Base-by-base conservation (phyloP, 2,888 invertebrate species). In the Zaprionus lineosus region DNA sequence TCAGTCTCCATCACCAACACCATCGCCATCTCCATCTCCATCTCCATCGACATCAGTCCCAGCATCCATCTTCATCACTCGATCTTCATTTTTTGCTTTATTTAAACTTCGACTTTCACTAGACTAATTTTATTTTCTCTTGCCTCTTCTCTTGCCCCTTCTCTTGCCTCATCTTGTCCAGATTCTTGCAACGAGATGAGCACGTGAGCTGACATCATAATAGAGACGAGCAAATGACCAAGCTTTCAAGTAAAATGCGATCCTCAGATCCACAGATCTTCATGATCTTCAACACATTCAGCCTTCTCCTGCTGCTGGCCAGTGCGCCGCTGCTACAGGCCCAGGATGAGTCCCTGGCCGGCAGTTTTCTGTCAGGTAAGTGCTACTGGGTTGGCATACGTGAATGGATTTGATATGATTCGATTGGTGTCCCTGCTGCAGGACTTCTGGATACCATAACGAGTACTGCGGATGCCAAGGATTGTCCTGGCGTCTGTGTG, bases 401-500 rank as follows among this genome's bases (percentile, higher is more conserved):
- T 9, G n/a, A 4, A 18, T 12, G 0, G 1, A n/a, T 9, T 29
- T 29, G n/a, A 9, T 4, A 29, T 29, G 3, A 9, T 29, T 29
- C 2, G 8, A 28, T 2, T 28, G 28, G 1, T n/a, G 9, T 2
- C 2, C 4, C 9, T 2, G 14, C 60, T 60, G 4, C 3, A 96
- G 96, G 96, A 78, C 92, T 97, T 3, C 90, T 97, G 84, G 96
- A 96, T 85, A 94, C 96, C 18, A 93, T 97, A 86, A 96, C 96
- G 58, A 95, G 94, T 67, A 96, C 96, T 58, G 95, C 94, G 58
- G 95, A 95, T 89, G 93, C 94, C 56, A 95, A 95, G 90, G 94
- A 96, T 88, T 97, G 97, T 87, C 97, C 97, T 0, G 97, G 97
- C 0, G 94, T 95, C 53, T 97, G 97, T 89, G 95, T 96, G 62